Percentiles rank a stretch among this genome's conserved stretches.
Evolutionary conservation across 2,888 invertebrate species (phyloP).

Genomic region (Dicyrtomina minuta): DNA sequence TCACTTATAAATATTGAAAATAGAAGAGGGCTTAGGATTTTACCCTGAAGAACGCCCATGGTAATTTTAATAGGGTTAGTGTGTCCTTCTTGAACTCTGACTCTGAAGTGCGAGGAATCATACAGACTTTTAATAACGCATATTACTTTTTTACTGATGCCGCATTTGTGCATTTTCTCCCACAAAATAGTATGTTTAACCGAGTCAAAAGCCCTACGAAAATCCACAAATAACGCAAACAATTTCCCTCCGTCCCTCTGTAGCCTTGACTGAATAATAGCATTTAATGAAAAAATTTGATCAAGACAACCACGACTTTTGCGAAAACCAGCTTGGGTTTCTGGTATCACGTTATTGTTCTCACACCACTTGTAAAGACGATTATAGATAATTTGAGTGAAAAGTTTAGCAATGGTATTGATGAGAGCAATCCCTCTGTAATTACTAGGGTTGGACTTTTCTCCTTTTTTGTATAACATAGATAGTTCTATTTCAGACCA

Average conservation of each 20-base stretch:
- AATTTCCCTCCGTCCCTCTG: background rate
- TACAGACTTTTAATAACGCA: slow-evolving; percentile 1
- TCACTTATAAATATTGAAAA: too few relatives aligned
- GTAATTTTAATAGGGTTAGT: too few relatives aligned
- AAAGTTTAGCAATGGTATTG: slow-evolving; percentile 11
- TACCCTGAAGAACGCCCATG: too few relatives aligned
- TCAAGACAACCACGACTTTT: slow-evolving; percentile 10
- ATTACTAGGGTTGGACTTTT: background rate
- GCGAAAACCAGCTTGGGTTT: slow-evolving; percentile 18
- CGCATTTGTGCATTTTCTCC: slow-evolving; percentile 5
- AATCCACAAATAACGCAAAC: slow-evolving; percentile 11
- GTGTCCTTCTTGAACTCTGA: too few relatives aligned
- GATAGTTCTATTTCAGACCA: background rate
- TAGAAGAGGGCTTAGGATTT: too few relatives aligned
- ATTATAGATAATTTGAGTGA: too few relatives aligned
- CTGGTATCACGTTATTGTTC: slow-evolving; percentile 2
- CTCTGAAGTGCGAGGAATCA: too few relatives aligned
- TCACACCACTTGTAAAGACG: slow-evolving; percentile 1
- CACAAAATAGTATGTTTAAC: slow-evolving; percentile 9
- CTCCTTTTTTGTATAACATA: slow-evolving; percentile 12
- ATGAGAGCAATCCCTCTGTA: slow-evolving; percentile 16
- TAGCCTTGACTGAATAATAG: background rate
- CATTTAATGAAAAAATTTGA: too few relatives aligned
- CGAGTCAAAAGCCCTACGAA: slow-evolving; percentile 8
- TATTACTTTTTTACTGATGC: too few relatives aligned